Evolutionary conservation across 2,888 invertebrate genomes (phyloP).

Genomic region (Stenchaetothrips biformis): DNA sequence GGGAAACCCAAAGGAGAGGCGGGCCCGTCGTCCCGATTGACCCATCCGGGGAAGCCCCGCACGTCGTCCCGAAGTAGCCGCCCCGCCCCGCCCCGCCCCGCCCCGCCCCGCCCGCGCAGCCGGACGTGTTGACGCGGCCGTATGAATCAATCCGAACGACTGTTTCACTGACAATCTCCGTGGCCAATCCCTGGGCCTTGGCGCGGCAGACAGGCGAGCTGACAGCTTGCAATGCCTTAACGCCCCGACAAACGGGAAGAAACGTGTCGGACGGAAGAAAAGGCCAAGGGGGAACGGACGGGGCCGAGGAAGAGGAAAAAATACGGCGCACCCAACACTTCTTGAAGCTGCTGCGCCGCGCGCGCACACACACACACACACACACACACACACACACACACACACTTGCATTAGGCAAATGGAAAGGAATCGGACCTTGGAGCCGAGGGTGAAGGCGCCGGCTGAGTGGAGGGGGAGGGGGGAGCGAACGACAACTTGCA

Average conservation of each 20-base stretch:
- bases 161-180: too few species aligned
- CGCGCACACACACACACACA: not conserved
- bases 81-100: not conserved
- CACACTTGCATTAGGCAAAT: slow-evolving; percentile 14
- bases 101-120: not conserved
- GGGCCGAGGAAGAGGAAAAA: not conserved
- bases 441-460: not conserved
- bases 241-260: too few species aligned
- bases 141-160: too few species aligned
- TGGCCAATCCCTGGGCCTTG: too few species aligned
- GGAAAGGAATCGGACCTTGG: not conserved
- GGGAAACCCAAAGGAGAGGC: too few species aligned
- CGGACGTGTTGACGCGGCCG: too few species aligned
- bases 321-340: not conserved
- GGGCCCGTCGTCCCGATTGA: too few species aligned
- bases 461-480: not conserved
- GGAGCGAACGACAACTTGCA: not conserved
- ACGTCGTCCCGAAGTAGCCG: too few species aligned
- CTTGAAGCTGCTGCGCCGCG: not conserved
- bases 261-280: not conserved
- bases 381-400: not conserved
- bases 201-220: not conserved
- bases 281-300: not conserved
- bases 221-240: not conserved
- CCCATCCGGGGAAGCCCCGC: too few species aligned